These are phyloP conservation scores for Megaceryle alcyon DNA, from an alignment of 2,797 vertebrate species.

Conservation along the genomic window DNA sequence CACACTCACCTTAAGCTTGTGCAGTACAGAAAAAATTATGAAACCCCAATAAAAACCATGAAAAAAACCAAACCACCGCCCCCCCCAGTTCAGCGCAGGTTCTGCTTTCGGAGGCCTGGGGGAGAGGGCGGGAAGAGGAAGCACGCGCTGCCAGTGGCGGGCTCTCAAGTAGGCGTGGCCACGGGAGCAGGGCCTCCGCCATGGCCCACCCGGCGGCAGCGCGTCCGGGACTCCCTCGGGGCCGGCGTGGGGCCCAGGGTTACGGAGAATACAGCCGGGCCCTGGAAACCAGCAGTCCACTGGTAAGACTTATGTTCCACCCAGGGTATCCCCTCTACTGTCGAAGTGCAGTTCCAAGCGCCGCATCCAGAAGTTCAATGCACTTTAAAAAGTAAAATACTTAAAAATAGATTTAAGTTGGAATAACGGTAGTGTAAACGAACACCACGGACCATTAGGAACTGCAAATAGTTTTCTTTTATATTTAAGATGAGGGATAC, in stretches of 20 bases:
- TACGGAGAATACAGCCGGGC: background rate
- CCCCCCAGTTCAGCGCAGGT: background rate
- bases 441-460: fast-evolving
- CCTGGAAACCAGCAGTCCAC: background rate
- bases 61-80: too few species aligned
- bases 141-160: background rate
- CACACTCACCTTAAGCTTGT: background rate
- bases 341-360: background rate
- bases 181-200: too few species aligned
- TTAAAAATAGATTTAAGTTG: background rate
- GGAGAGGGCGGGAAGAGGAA: background rate
- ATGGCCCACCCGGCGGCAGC: too few species aligned
- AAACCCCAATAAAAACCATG: background rate
- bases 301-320: background rate
- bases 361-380: fast-evolving
- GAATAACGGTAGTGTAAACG: background rate
- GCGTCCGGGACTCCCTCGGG: background rate
- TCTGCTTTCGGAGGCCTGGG: too few species aligned
- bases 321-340: background rate
- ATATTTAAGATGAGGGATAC: background rate
- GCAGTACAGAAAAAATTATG: background rate
- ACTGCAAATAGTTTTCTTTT: background rate
- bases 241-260: too few species aligned
- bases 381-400: background rate
- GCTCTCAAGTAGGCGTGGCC: background rate